Conservation (phyloP, 2,797 vertebrate genomes). For the Poliocrania exsul region DNA sequence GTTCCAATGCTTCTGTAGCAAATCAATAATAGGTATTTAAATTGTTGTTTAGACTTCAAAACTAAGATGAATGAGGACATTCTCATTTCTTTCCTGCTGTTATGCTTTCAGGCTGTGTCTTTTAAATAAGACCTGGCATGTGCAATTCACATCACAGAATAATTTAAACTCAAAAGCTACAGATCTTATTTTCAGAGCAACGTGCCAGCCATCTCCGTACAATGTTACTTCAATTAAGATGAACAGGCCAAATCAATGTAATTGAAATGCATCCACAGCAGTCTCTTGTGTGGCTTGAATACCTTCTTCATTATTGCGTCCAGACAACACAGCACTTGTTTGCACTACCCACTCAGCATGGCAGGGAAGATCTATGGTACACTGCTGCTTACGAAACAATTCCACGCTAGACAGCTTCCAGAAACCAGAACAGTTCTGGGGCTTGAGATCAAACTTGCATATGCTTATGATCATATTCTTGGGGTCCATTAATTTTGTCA, state of each 20-base stretch:
- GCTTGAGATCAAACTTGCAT: neutral
- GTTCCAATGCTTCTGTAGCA: neutral
- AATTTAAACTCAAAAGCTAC: slow-evolving; percentile 10
- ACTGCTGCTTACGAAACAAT: neutral
- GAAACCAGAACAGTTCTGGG: neutral
- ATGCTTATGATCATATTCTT: neutral
- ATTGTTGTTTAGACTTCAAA: slow-evolving; percentile 11
- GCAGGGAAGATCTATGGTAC: neutral
- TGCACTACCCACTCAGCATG: neutral
- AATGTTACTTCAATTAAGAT: neutral
- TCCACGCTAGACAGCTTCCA: neutral
- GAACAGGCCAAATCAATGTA: neutral
- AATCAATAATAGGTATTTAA: slow-evolving; percentile 20
- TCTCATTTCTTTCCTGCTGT: neutral
- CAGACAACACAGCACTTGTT: neutral
- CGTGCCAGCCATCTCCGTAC: neutral
- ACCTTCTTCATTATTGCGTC: neutral
- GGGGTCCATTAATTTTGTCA: neutral
- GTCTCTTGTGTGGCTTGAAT: neutral
- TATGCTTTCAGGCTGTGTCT: slow-evolving; percentile 2
- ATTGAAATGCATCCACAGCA: neutral
- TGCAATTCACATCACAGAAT: neutral
- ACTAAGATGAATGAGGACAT: neutral
- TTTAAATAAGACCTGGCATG: neutral
- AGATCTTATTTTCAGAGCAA: neutral